phyloP scores from a whole-genome alignment of 2,113 vertebrate species.

The Cyanoramphus novaezelandiae region DNA sequence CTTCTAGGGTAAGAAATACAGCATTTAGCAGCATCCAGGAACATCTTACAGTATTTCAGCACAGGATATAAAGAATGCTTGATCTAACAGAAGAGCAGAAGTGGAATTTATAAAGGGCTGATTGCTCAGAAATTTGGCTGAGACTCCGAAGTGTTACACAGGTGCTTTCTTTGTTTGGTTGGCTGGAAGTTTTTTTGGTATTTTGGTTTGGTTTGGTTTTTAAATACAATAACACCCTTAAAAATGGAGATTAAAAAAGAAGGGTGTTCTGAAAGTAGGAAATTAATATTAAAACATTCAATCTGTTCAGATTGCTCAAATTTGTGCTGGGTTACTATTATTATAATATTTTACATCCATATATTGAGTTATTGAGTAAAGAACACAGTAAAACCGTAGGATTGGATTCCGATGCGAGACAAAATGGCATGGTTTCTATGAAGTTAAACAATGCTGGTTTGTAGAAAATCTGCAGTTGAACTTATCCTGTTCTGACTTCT shows the following conservation, averaged over 20 bases:
- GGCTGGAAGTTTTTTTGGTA: rapidly evolving
- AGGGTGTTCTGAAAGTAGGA: neutral
- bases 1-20: neutral
- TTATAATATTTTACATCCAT: neutral
- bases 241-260: neutral
- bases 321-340: rapidly evolving
- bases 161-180: neutral
- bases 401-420: neutral
- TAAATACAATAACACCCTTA: rapidly evolving
- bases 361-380: neutral
- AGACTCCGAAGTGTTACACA: rapidly evolving
- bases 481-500: neutral
- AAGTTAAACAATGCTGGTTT: neutral
- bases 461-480: neutral
- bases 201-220: neutral
- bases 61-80: neutral
- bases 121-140: neutral
- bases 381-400: rapidly evolving
- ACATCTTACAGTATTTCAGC: neutral
- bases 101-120: neutral
- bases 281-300: rapidly evolving
- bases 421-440: neutral
- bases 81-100: neutral
- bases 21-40: neutral
- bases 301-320: neutral